Evolutionary conservation across 2,113 vertebrate genomes (phyloP), one percentile per base, ranked within the genome.

Genomic region (Odontesthes bonariensis): DNA sequence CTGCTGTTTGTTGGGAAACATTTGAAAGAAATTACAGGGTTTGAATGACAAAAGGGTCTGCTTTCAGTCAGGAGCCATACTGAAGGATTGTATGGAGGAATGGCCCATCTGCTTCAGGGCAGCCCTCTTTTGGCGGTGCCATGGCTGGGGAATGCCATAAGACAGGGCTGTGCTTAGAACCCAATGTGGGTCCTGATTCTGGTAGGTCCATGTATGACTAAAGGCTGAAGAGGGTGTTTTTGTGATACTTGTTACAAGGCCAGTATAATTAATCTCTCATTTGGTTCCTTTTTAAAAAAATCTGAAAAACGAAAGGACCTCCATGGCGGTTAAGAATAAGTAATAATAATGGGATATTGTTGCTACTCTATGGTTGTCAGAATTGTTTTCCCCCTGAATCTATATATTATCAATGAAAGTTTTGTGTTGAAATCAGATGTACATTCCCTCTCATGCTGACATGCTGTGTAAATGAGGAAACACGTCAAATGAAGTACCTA

Each of bases 1-100:
- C 88, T 55, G 77, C 89, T 95, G 86, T 95, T 95, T 94, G 91
- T 94, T 87, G 60, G 93, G 91, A 94, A 95, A 95, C 94, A 95
- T 94, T 86, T 92, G 89, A 86, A 93, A 93, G 91, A 94, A 93
- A 85, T 93, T 91, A 91, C 92, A 89, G 81, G 90, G 78, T 75
- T 38, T 86, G 90, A 92, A 79, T 88, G 89, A 73, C 88, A 94
- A 91, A 91, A 85, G 77, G 69, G 77, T 88, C 27, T 31, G 88
- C 65, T 89, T 92, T 94, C 92, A 94, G 88, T 90, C 86, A 87
- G 83, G 64, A 80, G 83, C 72, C 23, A 59, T 78, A 77, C 84
- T 88, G 84, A 73, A 85, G 65, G 81, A 74, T 86, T 91, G 81
- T 93, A 88, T 91, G 82, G 86, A 46, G 75, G 81, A 82, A 79